Base-by-base conservation (phyloP, 1,140 invertebrate genomes). In the Lerema accius region DNA sequence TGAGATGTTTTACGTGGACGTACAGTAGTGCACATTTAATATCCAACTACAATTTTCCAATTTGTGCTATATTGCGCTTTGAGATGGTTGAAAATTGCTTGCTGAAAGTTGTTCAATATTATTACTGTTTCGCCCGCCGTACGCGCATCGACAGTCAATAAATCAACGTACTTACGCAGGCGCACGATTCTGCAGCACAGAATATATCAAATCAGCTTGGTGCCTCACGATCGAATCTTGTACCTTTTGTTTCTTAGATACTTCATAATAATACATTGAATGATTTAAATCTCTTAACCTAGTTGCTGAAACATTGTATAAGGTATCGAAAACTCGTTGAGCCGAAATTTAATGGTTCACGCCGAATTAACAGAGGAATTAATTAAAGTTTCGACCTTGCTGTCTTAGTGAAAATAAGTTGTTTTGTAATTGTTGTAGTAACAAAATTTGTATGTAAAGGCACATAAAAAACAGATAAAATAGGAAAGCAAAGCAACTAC, bases 151-250 rank as follows among this genome's bases (percentile, higher is more conserved):
- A 86, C 79, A 81, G 73, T 58, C 72, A 67, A 89, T 88, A 85
- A 86, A 88, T 89, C 86, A 84, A 70, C 64, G 63, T 65, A 58
- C 67, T 71, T 65, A 76, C 69, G 68, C 65, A 64, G 67, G 71
- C 72, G 73, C 80, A 86, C 82, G 79, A 84, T 87, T 86, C 77
- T 79, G 82, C 80, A 78, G 72, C 67, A 59, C 69, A 73, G 76
- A 78, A 82, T 82, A 80, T 78, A 86, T 85, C 77, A 78, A 86
- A 81, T 65, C 86, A 84, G 86, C 85, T 89, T 87, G 86, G 76
- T 86, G 76, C 86, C 86, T 89, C 86, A 88, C 86, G 86, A 85
- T 67, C 72, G 45, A 45, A 70, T 69, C 60, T 55, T 73, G 63
- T 59, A 73, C 50, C 82, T 79, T 87, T 87, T 86, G 83, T 86